phyloP scores from a whole-genome alignment of 2,797 vertebrate species.

The Gymnothorax javanicus region DNA sequence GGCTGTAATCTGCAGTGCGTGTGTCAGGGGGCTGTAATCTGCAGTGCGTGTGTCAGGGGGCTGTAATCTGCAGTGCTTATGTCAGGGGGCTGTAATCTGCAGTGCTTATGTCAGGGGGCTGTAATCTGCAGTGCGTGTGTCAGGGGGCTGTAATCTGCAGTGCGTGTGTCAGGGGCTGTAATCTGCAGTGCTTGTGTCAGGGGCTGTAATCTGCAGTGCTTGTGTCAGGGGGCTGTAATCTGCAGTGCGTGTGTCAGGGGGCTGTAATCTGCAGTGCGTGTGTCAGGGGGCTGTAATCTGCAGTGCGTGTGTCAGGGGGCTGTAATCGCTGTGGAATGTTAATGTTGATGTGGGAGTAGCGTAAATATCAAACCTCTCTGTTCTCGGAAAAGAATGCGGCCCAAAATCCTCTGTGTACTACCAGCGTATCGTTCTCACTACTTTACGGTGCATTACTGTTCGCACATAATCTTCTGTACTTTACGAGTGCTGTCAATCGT shows the following conservation, averaged over 20 bases:
- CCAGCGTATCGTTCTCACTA: no score
- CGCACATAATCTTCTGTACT: no score
- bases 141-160: constrained; percentile 6
- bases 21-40: constrained; percentile 13
- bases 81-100: constrained; percentile 8
- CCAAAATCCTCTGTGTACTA: neutral
- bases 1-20: neutral
- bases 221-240: constrained; percentile 8
- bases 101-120: neutral
- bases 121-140: neutral
- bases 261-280: neutral
- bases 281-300: constrained; percentile 11
- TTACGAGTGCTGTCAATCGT: no score
- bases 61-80: neutral
- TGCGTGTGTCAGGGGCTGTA: neutral
- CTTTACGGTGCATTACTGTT: neutral
- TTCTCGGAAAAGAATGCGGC: neutral
- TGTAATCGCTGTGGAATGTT: constrained; percentile 22
- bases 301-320: neutral
- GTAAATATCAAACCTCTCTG: neutral
- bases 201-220: neutral
- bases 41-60: neutral
- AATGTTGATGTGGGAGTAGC: neutral
- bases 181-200: no score
- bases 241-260: neutral